These are phyloP conservation scores for Glaucidium brasilianum DNA, from an alignment of 2,113 vertebrate genomes.

Conservation along the genomic window DNA sequence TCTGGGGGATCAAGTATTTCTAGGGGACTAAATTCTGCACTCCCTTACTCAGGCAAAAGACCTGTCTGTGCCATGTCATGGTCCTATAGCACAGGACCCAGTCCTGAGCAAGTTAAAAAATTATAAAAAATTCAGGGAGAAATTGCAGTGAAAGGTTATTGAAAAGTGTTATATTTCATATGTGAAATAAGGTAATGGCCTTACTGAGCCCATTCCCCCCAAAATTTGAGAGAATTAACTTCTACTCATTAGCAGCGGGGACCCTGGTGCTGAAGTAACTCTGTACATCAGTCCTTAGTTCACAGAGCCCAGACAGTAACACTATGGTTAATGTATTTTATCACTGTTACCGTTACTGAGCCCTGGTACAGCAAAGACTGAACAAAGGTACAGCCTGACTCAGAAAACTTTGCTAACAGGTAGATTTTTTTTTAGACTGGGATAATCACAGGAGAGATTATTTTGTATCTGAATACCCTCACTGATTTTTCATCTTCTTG, in stretches of 20 bases:
- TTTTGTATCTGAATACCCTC: background rate
- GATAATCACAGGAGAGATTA: background rate
- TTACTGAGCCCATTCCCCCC: background rate
- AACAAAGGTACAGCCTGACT: background rate
- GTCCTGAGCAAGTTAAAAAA: background rate
- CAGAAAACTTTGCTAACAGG: background rate
- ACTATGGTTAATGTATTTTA: fast-evolving
- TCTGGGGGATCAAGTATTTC: background rate
- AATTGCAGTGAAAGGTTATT: background rate
- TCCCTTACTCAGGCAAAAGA: background rate
- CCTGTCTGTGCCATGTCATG: background rate
- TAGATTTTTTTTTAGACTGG: background rate
- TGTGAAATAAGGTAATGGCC: background rate
- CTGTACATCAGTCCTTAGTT: background rate
- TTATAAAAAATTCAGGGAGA: background rate
- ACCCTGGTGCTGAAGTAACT: background rate
- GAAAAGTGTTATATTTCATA: background rate
- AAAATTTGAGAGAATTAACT: background rate
- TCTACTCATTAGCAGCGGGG: background rate
- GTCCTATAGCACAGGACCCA: background rate
- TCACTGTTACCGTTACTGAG: background rate
- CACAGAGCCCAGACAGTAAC: background rate
- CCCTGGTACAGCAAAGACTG: background rate
- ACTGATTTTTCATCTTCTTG: background rate
- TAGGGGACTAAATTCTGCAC: background rate